phyloP scores from a whole-genome alignment of 2,888 invertebrate species.

The Zaprionus bogoriensis region DNA sequence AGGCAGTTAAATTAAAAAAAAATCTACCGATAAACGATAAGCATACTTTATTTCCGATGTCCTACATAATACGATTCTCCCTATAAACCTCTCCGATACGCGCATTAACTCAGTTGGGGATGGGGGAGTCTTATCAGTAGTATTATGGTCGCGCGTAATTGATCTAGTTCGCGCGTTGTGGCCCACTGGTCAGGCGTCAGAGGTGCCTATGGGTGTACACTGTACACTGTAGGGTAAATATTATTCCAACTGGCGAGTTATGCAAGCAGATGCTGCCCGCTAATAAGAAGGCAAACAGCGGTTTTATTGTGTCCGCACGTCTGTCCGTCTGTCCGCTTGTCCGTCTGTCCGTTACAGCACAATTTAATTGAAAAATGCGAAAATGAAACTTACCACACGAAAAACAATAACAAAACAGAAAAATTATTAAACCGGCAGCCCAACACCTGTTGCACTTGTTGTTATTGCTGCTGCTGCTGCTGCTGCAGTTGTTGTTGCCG shows the following conservation, averaged over 20 bases:
- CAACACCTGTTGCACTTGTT: conserved; percentile 57
- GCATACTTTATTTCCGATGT: too few relatives aligned
- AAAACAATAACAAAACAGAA: conserved; percentile 14
- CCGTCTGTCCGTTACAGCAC: neutral
- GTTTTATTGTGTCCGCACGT: neutral
- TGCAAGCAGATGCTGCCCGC: conserved; percentile 53
- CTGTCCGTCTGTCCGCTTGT: neutral
- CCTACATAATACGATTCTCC: too few relatives aligned
- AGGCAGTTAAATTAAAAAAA: too few relatives aligned
- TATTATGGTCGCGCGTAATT: conserved; percentile 57
- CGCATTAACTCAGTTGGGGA: too few relatives aligned
- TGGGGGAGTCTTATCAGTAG: conserved; percentile 64
- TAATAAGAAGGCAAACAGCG: conserved; percentile 52
- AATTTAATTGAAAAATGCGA: conserved; percentile 7
- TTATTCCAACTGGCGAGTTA: conserved; percentile 52
- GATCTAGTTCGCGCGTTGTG: conserved; percentile 50
- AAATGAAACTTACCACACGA: conserved; percentile 51
- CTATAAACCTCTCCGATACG: too few relatives aligned
- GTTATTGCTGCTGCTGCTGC: conserved; percentile 12
- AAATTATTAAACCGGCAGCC: conserved; percentile 28
- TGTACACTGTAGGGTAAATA: too few relatives aligned
- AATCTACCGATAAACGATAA: too few relatives aligned
- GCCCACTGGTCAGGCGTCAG: neutral
- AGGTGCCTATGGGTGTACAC: conserved; percentile 18
- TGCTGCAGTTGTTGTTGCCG: conserved; percentile 3